Conservation (phyloP, 2,797 vertebrate genomes). For the Melanogrammus aeglefinus region DNA sequence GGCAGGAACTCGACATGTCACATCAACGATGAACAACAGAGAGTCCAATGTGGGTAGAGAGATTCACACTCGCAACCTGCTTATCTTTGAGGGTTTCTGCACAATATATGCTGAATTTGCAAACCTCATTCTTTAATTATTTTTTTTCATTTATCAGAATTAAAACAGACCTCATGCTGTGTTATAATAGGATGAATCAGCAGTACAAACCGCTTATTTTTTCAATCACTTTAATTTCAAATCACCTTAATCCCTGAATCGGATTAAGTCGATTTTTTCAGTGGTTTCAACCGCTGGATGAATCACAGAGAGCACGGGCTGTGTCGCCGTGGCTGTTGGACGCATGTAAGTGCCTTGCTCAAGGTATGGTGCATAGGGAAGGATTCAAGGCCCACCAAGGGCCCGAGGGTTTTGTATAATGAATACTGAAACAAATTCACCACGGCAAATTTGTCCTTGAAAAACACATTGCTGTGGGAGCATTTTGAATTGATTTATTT, state of each 20-base stretch:
- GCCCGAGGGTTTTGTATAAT: neutral
- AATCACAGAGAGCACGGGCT: neutral
- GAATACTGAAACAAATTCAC: neutral
- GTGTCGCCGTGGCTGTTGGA: neutral
- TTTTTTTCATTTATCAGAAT: neutral
- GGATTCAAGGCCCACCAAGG: neutral
- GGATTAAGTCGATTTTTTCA: neutral
- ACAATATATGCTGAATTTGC: neutral
- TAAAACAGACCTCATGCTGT: neutral
- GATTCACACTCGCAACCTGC: neutral
- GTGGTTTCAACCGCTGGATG: neutral
- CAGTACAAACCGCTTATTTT: conserved; percentile 1
- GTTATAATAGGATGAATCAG: neutral
- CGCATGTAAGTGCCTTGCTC: neutral
- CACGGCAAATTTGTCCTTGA: neutral
- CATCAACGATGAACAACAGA: conserved; percentile 3
- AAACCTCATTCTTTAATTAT: neutral
- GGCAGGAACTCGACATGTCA: neutral
- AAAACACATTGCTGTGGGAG: neutral
- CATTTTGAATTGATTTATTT: neutral
- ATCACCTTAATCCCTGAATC: neutral
- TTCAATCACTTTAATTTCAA: conserved; percentile 2
- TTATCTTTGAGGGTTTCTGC: neutral
- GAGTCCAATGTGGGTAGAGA: neutral
- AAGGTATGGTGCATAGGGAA: neutral